phyloP scores from a whole-genome alignment of 2,888 invertebrate species.

The Lepeophtheirus nordmannii region DNA sequence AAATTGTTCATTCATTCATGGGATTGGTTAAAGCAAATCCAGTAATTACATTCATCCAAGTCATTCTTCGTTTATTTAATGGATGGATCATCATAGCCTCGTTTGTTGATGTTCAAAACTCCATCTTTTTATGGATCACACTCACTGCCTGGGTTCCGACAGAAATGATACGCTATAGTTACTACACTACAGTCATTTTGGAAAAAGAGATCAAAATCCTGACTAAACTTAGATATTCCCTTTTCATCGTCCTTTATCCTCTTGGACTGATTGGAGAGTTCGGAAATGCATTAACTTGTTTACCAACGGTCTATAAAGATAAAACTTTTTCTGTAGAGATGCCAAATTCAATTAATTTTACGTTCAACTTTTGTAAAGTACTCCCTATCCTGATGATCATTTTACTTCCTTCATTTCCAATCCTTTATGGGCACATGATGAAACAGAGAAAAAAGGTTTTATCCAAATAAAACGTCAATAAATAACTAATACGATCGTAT shows the following conservation, averaged over 20 bases:
- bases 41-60: slow-evolving; percentile 66
- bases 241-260: slow-evolving; percentile 80
- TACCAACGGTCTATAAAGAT: slow-evolving; percentile 46
- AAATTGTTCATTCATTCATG: slow-evolving; percentile 62
- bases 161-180: slow-evolving; percentile 82
- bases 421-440: slow-evolving; percentile 81
- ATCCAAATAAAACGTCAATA: no score
- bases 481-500: no score
- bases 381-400: slow-evolving; percentile 59
- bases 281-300: slow-evolving; percentile 64
- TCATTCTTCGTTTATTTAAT: slow-evolving; percentile 72
- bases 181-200: slow-evolving; percentile 66
- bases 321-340: slow-evolving; percentile 45
- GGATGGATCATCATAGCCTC: slow-evolving; percentile 67
- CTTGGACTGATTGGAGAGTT: slow-evolving; percentile 90
- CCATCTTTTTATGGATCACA: slow-evolving; percentile 57
- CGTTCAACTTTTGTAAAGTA: slow-evolving; percentile 64
- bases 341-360: slow-evolving; percentile 69
- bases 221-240: slow-evolving; percentile 75
- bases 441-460: slow-evolving; percentile 71
- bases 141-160: slow-evolving; percentile 83
- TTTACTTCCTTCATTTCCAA: slow-evolving; percentile 86
- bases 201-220: slow-evolving; percentile 56
- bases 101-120: slow-evolving; percentile 46
- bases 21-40: slow-evolving; percentile 73